phyloP scores from a whole-genome alignment of 2,888 invertebrate genomes.

The Dicyrtoma fusca region DNA sequence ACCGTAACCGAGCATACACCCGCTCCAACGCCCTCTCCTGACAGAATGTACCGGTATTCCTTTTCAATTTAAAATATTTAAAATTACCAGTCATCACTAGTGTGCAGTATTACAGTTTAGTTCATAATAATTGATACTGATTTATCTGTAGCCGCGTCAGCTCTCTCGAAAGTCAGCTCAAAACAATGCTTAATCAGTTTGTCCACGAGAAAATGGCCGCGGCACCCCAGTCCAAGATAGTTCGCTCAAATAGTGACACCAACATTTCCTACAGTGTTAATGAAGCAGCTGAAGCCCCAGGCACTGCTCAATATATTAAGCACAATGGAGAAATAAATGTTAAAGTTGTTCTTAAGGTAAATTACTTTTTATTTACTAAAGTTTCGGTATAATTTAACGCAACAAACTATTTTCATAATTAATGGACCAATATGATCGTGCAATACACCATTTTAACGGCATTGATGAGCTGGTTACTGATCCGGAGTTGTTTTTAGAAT shows the following conservation, averaged over 20 bases:
- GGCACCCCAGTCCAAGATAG: conserved; percentile 71
- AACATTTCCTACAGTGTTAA: conserved; percentile 86
- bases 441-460: not conserved
- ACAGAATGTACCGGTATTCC: conserved; percentile 60
- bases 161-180: conserved; percentile 82
- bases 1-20: conserved; percentile 97
- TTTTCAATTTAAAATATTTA: not conserved
- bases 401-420: not conserved
- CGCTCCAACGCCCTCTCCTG: conserved; percentile 75
- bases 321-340: conserved; percentile 93
- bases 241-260: conserved; percentile 87
- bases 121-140: not conserved
- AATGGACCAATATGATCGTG: no score
- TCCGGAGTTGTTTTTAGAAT: no score
- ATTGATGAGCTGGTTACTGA: not conserved
- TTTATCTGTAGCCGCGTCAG: conserved; percentile 59
- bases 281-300: conserved; percentile 85
- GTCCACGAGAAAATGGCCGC: conserved; percentile 62
- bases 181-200: conserved; percentile 63
- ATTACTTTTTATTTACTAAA: no score
- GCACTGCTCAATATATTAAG: conserved; percentile 88
- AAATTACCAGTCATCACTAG: not conserved
- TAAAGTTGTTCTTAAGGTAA: conserved; percentile 80
- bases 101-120: not conserved
- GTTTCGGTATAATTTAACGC: not conserved